phyloP scores from a whole-genome alignment of 2,113 vertebrate species.

The Scalopus aquaticus region DNA sequence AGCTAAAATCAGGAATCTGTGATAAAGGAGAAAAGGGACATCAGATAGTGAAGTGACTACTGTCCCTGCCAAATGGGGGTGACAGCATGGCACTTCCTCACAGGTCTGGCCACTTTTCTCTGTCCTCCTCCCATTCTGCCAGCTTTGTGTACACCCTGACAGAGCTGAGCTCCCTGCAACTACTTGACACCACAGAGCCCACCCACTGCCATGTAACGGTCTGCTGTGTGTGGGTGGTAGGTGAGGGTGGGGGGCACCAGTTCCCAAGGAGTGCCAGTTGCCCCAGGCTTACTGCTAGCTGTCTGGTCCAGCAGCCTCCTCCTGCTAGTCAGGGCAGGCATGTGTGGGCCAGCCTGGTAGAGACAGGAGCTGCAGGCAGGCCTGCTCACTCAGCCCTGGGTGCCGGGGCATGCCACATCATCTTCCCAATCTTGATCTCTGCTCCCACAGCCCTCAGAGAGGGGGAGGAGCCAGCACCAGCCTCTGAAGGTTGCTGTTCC shows the following conservation, averaged over 20 bases:
- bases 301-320: neutral
- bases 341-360: rapidly evolving
- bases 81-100: neutral
- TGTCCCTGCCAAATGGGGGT: neutral
- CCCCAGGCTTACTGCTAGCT: too few relatives aligned
- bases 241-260: neutral
- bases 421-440: neutral
- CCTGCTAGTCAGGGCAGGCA: neutral
- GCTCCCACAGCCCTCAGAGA: neutral
- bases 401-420: rapidly evolving
- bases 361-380: neutral
- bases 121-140: neutral
- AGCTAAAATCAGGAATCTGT: neutral
- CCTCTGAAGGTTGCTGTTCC: neutral
- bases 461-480: neutral
- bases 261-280: neutral
- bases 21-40: neutral
- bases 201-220: neutral
- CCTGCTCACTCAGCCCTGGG: neutral
- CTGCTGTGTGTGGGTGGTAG: rapidly evolving
- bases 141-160: neutral
- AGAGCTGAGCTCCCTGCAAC: neutral
- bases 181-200: neutral
- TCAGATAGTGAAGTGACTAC: rapidly evolving
- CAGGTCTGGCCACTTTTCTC: neutral